A percentile compares a stretch with the other conserved stretches of the same genome.
These are phyloP conservation scores for Sarcophaga variegata DNA, from an alignment of 2,888 invertebrate species.

Conservation along the genomic window DNA sequence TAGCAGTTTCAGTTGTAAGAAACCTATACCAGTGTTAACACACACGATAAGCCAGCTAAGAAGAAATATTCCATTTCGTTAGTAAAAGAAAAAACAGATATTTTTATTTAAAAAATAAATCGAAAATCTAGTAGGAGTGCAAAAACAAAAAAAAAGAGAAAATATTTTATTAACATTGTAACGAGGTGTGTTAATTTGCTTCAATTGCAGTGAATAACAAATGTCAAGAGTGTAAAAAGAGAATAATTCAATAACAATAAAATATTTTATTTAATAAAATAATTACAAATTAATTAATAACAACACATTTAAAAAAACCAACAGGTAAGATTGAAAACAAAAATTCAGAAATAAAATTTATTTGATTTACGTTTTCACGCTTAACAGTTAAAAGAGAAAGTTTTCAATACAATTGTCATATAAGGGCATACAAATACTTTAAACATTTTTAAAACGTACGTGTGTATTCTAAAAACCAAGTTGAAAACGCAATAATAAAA, in stretches of 20 bases:
- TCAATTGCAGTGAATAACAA: conserved; percentile 29
- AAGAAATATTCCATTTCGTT: not conserved
- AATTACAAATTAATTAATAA: not conserved
- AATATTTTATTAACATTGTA: conserved; percentile 35
- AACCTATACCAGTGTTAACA: conserved; percentile 72
- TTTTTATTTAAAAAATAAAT: not conserved
- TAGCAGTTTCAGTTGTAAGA: conserved; percentile 84
- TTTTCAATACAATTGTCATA: conserved; percentile 30
- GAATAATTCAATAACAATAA: not conserved
- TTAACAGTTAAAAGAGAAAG: conserved; percentile 68
- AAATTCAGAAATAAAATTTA: conserved; percentile 32
- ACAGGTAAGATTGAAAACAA: conserved; percentile 58
- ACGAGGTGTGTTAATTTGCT: conserved; percentile 37
- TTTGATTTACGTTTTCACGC: not conserved
- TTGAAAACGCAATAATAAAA: not conserved
- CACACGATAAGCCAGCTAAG: conserved; percentile 19
- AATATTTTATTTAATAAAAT: not conserved
- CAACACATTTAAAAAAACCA: conserved; percentile 6
- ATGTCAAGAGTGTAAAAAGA: conserved; percentile 49
- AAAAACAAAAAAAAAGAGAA: conserved; percentile 25
- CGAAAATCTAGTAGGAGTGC: conserved; percentile 2
- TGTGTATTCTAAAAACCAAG: conserved; percentile 34
- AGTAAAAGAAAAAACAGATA: conserved; percentile 17
- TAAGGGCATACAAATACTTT: conserved; percentile 16
- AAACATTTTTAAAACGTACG: conserved; percentile 26